phyloP scores from a whole-genome alignment of 2,888 invertebrate species.

The Ochropleura plecta region DNA sequence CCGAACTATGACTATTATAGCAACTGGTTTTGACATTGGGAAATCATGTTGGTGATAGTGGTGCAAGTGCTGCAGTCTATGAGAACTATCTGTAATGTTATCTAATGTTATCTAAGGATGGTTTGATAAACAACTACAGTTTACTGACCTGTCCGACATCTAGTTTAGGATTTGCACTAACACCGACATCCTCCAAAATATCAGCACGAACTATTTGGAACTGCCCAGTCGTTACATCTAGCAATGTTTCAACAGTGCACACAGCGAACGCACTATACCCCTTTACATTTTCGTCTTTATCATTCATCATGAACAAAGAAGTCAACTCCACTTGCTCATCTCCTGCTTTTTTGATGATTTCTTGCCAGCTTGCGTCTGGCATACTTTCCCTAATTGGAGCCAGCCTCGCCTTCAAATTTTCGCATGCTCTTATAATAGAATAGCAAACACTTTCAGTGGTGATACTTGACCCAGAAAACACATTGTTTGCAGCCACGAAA shows the following conservation, averaged over 20 bases:
- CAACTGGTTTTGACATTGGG: neutral
- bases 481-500: constrained; percentile 91
- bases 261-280: constrained; percentile 4
- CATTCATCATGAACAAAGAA: constrained; percentile 1
- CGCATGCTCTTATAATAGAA: neutral
- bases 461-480: neutral
- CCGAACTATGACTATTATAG: neutral
- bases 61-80: neutral
- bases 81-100: neutral
- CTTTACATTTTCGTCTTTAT: neutral
- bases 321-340: neutral
- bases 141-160: constrained; percentile 1
- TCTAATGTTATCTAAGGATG: neutral
- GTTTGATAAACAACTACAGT: neutral
- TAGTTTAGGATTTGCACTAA: constrained; percentile 85
- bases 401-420: neutral
- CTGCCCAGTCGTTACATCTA: constrained; percentile 91
- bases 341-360: neutral
- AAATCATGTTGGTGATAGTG: neutral
- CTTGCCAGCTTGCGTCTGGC: neutral
- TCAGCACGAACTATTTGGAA: constrained; percentile 91
- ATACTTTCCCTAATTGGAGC: neutral
- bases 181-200: constrained; percentile 92
- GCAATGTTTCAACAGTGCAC: neutral
- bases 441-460: neutral